A percentile compares a stretch with the other conserved stretches of the same genome.
Conservation (phyloP, 2,113 vertebrate species). For the Sitta europaea region DNA sequence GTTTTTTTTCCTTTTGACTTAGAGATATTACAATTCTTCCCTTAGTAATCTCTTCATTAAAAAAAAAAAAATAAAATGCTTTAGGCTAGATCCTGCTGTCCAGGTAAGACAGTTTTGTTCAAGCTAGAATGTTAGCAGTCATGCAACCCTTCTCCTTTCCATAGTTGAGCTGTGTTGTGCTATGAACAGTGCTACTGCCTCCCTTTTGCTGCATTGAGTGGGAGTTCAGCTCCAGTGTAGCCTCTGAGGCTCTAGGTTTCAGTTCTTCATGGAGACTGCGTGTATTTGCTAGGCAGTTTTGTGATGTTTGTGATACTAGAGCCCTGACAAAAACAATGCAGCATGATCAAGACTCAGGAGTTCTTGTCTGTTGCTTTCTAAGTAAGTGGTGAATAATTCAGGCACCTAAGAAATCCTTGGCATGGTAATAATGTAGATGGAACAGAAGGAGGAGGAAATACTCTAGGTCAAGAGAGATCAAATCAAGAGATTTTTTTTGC, state of each 20-base stretch:
- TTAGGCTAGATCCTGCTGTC: not conserved
- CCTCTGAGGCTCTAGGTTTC: not conserved
- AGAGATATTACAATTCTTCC: not conserved
- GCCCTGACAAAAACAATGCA: not conserved
- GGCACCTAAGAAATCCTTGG: not conserved
- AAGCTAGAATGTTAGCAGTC: not conserved
- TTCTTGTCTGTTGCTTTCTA: not conserved
- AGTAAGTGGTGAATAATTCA: not conserved
- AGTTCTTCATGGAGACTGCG: not conserved
- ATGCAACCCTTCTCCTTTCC: not conserved
- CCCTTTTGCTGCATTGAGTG: not conserved
- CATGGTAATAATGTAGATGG: not conserved
- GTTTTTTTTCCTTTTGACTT: not conserved
- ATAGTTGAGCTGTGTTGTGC: not conserved
- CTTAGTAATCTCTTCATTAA: not conserved
- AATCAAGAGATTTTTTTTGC: not conserved
- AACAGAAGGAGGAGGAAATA: not conserved
- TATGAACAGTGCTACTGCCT: not conserved
- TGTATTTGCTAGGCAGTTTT: not conserved
- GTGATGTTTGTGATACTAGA: not conserved
- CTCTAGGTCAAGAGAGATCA: not conserved
- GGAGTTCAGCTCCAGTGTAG: rapidly evolving
- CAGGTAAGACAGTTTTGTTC: not conserved
- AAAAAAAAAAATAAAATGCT: not conserved
- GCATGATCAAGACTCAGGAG: not conserved